Evolutionary conservation across 2,113 vertebrate genomes (phyloP), one percentile per base, ranked within the genome.

Genomic region (Spizaetus ornatus): DNA sequence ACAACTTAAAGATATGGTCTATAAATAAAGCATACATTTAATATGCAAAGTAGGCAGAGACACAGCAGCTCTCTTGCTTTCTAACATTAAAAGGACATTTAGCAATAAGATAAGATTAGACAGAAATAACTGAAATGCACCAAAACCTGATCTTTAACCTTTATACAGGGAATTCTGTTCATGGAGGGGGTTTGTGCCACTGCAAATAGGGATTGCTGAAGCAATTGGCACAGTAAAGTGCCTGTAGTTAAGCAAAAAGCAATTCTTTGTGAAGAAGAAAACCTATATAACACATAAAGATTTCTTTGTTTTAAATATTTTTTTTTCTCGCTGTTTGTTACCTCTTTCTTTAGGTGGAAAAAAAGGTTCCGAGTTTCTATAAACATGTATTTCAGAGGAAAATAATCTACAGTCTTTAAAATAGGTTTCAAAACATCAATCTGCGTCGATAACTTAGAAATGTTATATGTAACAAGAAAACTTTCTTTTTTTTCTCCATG

Each of bases 251-350:
- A 42, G 3, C 4, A 62, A 79, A 78, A 85, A 27, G 0, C 3
- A 58, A 34, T 45, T 82, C 3, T 67, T 50, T 56, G 2, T 25
- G 13, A 47, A 63, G 36, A 76, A 38, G 12, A 31, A 74, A 83
- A 21, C 0, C 3, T 55, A 1, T 4, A 12, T 19, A 6, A 1
- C 3, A 21, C 36, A 42, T 20, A 32, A 74, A 66, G 3, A 16
- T 19, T 67, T 76, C 1, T 38, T 59, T 45, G 11, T 10, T 45
- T 56, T 16, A 82, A 62, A 56, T 29, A 26, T 19, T 17, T 59
- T 26, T 26, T 40, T 47, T 8, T 43, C 4, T 11, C 10, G 32
- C 1, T 34, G 4, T 40, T 23, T 61, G 3, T 23, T 56, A 16
- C 11, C 3, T 52, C 3, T 32, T 84, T 25, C 27, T 25, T 40